Percentiles rank a stretch among this genome's conserved stretches.
phyloP scores from a whole-genome alignment of 2,113 vertebrate species.

The Pedetes capensis region DNA sequence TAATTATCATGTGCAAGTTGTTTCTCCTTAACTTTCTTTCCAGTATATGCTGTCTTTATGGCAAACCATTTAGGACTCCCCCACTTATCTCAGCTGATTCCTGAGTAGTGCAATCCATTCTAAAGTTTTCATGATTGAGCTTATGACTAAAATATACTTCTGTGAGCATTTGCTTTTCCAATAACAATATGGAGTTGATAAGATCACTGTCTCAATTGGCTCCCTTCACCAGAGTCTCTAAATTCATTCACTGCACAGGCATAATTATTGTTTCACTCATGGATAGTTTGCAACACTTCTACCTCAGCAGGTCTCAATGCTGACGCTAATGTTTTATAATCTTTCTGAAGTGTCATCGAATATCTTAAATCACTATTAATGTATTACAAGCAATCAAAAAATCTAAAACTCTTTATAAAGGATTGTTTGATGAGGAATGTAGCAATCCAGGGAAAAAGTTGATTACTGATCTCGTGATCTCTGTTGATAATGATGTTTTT shows the following conservation, averaged over 20 bases:
- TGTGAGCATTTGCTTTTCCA: constrained; percentile 10
- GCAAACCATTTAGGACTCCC: not conserved
- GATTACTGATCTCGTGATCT: not conserved
- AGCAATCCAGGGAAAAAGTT: not conserved
- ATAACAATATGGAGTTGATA: constrained; percentile 1
- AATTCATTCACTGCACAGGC: not conserved
- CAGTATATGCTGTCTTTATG: not conserved
- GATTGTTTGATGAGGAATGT: not conserved
- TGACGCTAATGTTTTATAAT: constrained; percentile 5
- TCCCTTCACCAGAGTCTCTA: constrained; percentile 13
- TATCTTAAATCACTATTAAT: not conserved
- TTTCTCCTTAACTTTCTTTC: not conserved
- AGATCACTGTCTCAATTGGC: not conserved
- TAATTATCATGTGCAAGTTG: not conserved
- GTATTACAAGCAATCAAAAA: constrained; percentile 11
- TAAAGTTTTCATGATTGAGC: not conserved
- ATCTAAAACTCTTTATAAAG: not conserved
- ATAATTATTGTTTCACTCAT: constrained; percentile 10
- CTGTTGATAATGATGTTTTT: constrained; percentile 4
- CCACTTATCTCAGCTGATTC: not conserved
- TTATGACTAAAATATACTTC: not conserved
- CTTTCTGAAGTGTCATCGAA: constrained; percentile 13
- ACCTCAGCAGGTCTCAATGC: not conserved
- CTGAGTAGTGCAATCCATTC: not conserved
- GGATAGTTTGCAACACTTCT: not conserved